Evolutionary conservation across 2,888 invertebrate species (phyloP), one percentile per base, ranked within the genome.

Genomic region (Tridacna gigas): DNA sequence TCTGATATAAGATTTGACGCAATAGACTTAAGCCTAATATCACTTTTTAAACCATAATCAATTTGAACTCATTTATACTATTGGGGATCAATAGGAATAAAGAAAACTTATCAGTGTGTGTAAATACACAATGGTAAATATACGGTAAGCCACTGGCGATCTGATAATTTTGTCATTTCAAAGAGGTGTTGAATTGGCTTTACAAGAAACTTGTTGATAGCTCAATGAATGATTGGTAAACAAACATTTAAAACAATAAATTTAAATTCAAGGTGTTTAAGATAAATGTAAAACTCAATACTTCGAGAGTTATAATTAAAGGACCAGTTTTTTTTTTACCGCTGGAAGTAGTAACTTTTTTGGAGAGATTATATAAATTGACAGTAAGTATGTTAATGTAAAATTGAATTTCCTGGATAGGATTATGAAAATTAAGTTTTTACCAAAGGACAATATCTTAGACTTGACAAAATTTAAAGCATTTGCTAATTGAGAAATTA

Each of bases 121-220:
- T 75, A 63, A 75, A 75, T 74, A 60, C 74, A 74, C 61, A 71
- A 71, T 71, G 51, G 71, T 71, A 71, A 71, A 71, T 71, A 51
- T 51, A 71, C 51, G 25, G 71, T 71, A 51, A 71, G 51, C 71
- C 71, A 71, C 26, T 25, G 51, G 26, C 48, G 51, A 71, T 71
- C 71, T 71, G 71, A 71, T 71, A 71, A 71, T 71, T 71, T 51
- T 71, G 51, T 51, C 71, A 47, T 71, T 47, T 71, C 48, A 71
- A 71, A 71, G 71, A 71, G 13, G 71, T 51, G 71, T 71, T 71
- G 71, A 71, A 71, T 71, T 25, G 71, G 4, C 26, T 37, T 25
- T 71, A 51, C 71, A 47, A 51, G 25, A 9, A 51, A 71, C 9
- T 71, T 51, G 45, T 51, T 51, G 71, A 71, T 71, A 71, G n/a